Evolutionary conservation across 64 coral and sea anemone genomes (phyloP).

Genomic region (Montipora sp.): DNA sequence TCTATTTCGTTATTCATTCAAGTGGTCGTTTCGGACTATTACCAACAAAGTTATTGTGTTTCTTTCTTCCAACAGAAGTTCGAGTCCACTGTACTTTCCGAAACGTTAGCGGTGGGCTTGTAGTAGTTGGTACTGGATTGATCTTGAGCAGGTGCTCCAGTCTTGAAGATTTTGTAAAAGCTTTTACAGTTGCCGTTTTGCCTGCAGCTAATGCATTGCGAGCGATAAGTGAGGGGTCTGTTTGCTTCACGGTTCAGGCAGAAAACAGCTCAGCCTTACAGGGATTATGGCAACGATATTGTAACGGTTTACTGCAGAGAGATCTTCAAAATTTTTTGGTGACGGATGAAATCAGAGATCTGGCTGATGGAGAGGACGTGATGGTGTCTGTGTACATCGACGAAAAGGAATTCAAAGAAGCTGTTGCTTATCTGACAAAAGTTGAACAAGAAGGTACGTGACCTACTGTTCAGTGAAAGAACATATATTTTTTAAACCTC

Average conservation of each 20-base stretch:
- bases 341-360: background rate
- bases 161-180: background rate
- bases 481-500: too few species aligned
- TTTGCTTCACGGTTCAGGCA: background rate
- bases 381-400: background rate
- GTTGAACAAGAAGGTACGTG: background rate
- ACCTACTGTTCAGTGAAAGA: too few species aligned
- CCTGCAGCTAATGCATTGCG: background rate
- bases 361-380: background rate
- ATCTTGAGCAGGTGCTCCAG: background rate
- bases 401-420: background rate
- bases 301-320: background rate
- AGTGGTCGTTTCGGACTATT: too few species aligned
- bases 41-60: background rate
- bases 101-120: background rate
- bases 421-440: background rate
- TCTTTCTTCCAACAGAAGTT: background rate
- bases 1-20: too few species aligned
- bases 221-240: background rate
- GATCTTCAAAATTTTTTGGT: background rate
- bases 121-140: background rate
- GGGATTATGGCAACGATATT: background rate
- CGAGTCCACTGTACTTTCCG: background rate
- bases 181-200: background rate
- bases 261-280: background rate